Evolutionary conservation across 2,888 invertebrate genomes (phyloP), one percentile per base, ranked within the genome.

Genomic region (Drosophila anceps): DNA sequence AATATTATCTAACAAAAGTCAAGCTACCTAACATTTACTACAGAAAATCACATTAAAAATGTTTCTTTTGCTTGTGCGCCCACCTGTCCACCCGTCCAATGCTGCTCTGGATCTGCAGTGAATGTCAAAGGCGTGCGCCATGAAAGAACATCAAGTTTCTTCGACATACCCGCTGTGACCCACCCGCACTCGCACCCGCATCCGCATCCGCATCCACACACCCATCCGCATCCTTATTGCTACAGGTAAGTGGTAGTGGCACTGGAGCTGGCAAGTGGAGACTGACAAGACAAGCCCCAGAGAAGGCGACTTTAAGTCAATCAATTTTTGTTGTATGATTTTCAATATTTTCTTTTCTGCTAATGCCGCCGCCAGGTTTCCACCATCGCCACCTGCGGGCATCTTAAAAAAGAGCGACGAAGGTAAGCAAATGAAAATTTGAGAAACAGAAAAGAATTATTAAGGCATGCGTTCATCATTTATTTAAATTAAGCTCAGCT

Each of bases 101-200:
- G 58, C 43, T 35, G 35, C 43, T 46, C 62, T 51, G 64, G 50
- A 72, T 86, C 86, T 89, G 78, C 91, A 92, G 92, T 91, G 57
- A 93, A 91, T 90, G 93, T 92, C 90, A 93, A 93, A 93, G 93
- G 92, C 91, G 91, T 92, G 79, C 93, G 93, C 84, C 92, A 92
- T 90, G 93, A 93, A 91, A 92, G 93, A 91, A 91, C 93, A 90
- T 92, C 93, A 90, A 91, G 90, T 91, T 93, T 93, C 91, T 93
- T 93, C 91, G 93, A 93, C 86, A 92, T 93, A 90, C 93, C 93
- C 85, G 93, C 93, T 92, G 93, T 93, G 93, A 92, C 93, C 82
- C 93, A 93, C 87, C 92, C 93, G 71, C 93, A 85, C 54, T 37
- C 82, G 43, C 82, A 88, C 33, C 35, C 84, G 12, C 81, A 82